Conservation (phyloP, 2,888 invertebrate genomes). For the Athalia rosae region DNA sequence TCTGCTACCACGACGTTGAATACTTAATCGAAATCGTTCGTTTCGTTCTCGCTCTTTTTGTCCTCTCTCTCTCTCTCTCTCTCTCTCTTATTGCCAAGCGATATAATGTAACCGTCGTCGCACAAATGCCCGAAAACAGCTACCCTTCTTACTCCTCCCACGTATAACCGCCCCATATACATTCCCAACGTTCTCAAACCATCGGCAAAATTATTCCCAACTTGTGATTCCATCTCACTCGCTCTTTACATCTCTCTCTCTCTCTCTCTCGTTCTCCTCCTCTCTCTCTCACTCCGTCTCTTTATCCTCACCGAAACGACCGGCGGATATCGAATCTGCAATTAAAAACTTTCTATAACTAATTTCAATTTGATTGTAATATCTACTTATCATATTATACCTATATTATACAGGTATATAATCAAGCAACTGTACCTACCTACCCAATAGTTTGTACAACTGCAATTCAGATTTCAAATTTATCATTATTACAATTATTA, state of each 20-base stretch:
- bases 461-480: no score
- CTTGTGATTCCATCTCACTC: no score
- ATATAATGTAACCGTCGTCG: no score
- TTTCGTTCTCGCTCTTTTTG: background rate
- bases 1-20: constrained; percentile 42
- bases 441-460: no score
- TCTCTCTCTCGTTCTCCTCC: constrained; percentile 36
- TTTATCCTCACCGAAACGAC: constrained; percentile 15
- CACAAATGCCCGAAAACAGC: no score
- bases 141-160: no score
- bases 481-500: no score
- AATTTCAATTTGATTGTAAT: constrained; percentile 70
- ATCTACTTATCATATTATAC: background rate
- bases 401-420: background rate
- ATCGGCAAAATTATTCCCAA: constrained; percentile 22
- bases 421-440: background rate
- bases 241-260: constrained; percentile 39
- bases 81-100: no score
- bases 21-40: constrained; percentile 34
- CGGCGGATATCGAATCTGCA: constrained; percentile 69
- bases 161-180: no score
- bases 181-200: background rate
- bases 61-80: no score
- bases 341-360: constrained; percentile 70
- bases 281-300: background rate